Evolutionary conservation across 2,113 vertebrate genomes (phyloP).

Genomic region (Hyla sarda): DNA sequence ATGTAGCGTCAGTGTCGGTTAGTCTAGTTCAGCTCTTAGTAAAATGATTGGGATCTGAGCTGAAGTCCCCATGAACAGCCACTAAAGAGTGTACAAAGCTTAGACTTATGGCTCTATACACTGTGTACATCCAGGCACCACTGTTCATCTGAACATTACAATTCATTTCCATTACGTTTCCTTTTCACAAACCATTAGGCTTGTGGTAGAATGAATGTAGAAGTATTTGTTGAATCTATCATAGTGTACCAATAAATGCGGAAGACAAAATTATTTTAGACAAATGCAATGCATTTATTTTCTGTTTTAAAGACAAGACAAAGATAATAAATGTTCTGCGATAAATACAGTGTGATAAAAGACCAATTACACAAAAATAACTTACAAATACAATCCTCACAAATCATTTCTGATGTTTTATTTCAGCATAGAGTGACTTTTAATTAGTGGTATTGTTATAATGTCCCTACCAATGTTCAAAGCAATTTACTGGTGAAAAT

Average conservation of each 20-base stretch:
- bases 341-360: neutral
- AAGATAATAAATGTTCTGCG: neutral
- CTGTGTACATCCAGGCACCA: too few relatives aligned
- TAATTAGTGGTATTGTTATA: slow-evolving; percentile 34
- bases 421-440: neutral
- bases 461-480: slow-evolving; percentile 27
- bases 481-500: slow-evolving; percentile 12
- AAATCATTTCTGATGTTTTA: neutral
- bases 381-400: neutral
- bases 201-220: neutral
- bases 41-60: too few relatives aligned
- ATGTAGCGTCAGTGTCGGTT: too few relatives aligned
- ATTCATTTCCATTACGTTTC: too few relatives aligned
- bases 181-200: neutral
- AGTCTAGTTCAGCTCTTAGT: too few relatives aligned
- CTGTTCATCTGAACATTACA: too few relatives aligned
- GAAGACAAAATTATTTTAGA: neutral
- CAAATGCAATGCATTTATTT: neutral
- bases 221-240: neutral
- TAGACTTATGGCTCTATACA: too few relatives aligned
- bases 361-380: slow-evolving; percentile 11
- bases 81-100: too few relatives aligned
- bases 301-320: neutral
- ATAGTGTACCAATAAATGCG: neutral
- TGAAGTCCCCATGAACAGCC: too few relatives aligned